A percentile compares a stretch with the other conserved stretches of the same genome.
phyloP scores from a whole-genome alignment of 2,113 vertebrate genomes.

The Potamarius usumacintae region DNA sequence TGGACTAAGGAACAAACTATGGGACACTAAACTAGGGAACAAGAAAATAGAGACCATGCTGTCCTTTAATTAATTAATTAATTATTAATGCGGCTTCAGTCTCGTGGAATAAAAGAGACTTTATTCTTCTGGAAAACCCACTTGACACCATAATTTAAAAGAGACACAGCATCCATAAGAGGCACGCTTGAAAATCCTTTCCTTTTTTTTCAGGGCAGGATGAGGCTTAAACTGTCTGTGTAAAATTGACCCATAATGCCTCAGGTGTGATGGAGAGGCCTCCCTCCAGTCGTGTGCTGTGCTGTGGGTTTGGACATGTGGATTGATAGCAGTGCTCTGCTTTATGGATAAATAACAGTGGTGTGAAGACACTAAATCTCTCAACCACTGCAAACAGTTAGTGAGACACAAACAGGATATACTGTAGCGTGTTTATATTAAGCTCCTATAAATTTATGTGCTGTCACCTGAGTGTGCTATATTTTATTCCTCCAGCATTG shows the following conservation, averaged over 20 bases:
- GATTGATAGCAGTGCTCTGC: background rate
- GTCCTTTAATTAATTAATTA: background rate
- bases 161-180: background rate
- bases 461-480: constrained; percentile 51
- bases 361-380: background rate
- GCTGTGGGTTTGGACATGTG: background rate
- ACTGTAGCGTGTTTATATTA: constrained; percentile 54
- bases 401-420: constrained; percentile 44
- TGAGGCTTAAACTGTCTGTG: background rate
- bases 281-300: background rate
- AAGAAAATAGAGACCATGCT: background rate
- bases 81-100: background rate
- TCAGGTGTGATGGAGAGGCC: background rate
- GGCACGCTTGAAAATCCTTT: background rate
- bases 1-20: background rate
- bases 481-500: constrained; percentile 49
- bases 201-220: background rate
- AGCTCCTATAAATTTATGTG: constrained; percentile 56
- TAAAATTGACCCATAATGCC: background rate
- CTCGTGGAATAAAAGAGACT: background rate
- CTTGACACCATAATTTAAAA: background rate
- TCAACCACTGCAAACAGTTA: constrained; percentile 33
- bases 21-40: background rate
- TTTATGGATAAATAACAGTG: constrained; percentile 4
- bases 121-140: background rate